Percentiles rank a stretch among this genome's conserved stretches.
phyloP scores from a whole-genome alignment of 2,113 vertebrate genomes.

The Gorsachius goisagi region DNA sequence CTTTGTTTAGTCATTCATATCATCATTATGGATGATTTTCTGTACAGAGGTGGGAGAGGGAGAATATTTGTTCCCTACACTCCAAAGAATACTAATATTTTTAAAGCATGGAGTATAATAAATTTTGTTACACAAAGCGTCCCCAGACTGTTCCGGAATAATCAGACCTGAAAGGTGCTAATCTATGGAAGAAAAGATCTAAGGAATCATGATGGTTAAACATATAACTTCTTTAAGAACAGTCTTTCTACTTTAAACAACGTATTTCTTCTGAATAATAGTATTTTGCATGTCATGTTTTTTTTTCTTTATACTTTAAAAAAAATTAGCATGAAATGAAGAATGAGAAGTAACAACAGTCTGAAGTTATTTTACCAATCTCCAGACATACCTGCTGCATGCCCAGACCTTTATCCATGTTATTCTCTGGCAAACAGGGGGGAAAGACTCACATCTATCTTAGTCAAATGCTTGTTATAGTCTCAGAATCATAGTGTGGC shows the following conservation, averaged over 20 bases:
- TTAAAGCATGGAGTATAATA: not conserved
- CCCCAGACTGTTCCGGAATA: not conserved
- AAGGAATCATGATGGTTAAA: not conserved
- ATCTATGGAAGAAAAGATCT: not conserved
- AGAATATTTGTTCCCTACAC: not conserved
- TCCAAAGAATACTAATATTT: not conserved
- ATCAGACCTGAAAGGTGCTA: not conserved
- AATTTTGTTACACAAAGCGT: not conserved
- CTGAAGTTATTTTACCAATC: not conserved
- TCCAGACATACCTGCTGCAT: not conserved
- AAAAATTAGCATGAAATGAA: not conserved
- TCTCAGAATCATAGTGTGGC: rapidly evolving
- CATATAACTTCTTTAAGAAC: not conserved
- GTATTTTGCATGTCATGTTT: rapidly evolving
- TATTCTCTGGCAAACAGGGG: not conserved
- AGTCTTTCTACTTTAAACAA: not conserved
- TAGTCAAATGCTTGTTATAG: not conserved
- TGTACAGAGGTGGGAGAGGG: not conserved
- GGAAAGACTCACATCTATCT: not conserved
- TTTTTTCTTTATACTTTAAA: not conserved
- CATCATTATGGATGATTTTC: not conserved
- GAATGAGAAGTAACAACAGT: not conserved
- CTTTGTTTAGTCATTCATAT: not conserved
- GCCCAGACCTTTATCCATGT: not conserved
- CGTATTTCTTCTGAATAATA: not conserved